A percentile compares a stretch with the other conserved stretches of the same genome.
Evolutionary conservation across 1,140 invertebrate genomes (phyloP).

Genomic region (Drosophila pseudoananassae): DNA sequence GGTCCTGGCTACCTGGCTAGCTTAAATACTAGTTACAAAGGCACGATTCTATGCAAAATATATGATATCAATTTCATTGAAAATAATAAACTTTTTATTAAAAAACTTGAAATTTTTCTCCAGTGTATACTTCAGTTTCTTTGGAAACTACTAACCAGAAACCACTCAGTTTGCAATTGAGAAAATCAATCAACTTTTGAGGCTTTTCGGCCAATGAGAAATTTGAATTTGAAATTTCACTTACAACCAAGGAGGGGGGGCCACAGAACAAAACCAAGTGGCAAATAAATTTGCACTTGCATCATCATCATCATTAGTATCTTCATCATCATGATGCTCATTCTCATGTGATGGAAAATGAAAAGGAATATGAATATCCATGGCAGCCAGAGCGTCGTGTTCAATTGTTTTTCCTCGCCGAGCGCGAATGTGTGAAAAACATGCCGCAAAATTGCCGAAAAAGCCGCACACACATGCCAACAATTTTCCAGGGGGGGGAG

Average conservation of each 20-base stretch:
- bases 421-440: constrained; percentile 80
- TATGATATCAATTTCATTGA: too few relatives aligned
- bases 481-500: not conserved
- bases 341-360: constrained; percentile 35
- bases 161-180: constrained; percentile 48
- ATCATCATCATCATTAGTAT: constrained; percentile 58
- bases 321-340: not conserved
- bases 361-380: constrained; percentile 48
- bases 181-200: constrained; percentile 55
- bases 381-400: constrained; percentile 74
- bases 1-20: too few relatives aligned
- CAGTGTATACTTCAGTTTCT: constrained; percentile 5
- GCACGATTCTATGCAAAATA: too few relatives aligned
- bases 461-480: constrained; percentile 56
- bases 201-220: constrained; percentile 41
- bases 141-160: constrained; percentile 42
- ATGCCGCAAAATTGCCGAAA: constrained; percentile 80
- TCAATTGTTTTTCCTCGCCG: constrained; percentile 69
- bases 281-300: constrained; percentile 82
- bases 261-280: constrained; percentile 63
- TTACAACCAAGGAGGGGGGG: constrained; percentile 33
- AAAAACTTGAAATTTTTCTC: not conserved
- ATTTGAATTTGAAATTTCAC: constrained; percentile 47
- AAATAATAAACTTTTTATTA: too few relatives aligned
- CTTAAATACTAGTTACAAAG: too few relatives aligned